Percentiles rank a stretch among this genome's conserved stretches.
phyloP scores from a whole-genome alignment of 2,888 invertebrate genomes.

The Belgica antarctica region DNA sequence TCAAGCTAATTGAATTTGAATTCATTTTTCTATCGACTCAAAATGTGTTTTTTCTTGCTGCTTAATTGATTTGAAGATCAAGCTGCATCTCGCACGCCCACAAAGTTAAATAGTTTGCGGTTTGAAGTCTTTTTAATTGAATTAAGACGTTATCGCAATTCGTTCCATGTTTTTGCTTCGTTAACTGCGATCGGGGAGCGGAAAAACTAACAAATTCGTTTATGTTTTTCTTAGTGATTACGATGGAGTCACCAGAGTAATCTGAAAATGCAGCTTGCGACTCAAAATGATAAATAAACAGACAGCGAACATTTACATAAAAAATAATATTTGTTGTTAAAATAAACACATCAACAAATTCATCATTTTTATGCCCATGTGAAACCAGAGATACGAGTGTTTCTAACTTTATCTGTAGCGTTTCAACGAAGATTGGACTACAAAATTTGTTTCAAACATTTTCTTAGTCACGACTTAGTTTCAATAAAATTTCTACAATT shows the following conservation, averaged over 20 bases:
- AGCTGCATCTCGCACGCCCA: not conserved
- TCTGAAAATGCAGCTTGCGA: not conserved
- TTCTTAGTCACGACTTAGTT: too few species aligned
- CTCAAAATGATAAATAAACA: conserved; percentile 30
- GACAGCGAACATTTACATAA: conserved; percentile 27
- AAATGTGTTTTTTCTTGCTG: not conserved
- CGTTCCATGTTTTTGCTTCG: not conserved
- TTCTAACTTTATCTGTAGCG: not conserved
- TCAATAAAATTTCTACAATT: too few species aligned
- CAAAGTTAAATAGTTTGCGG: not conserved
- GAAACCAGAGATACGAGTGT: not conserved
- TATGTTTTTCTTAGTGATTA: conserved; percentile 12
- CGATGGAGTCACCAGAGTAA: not conserved
- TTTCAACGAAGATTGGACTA: too few species aligned
- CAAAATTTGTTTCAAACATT: too few species aligned
- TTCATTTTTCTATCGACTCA: too few species aligned
- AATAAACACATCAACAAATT: conserved; percentile 36
- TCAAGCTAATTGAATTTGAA: conserved; percentile 21
- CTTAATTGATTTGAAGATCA: conserved; percentile 4
- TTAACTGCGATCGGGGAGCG: too few species aligned
- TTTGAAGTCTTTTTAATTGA: conserved; percentile 27
- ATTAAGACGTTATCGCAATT: conserved; percentile 40
- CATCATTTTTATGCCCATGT: conserved; percentile 18
- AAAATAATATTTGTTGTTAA: conserved; percentile 40
- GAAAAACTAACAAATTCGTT: conserved; percentile 11